A percentile compares a stretch with the other conserved stretches of the same genome.
These are phyloP conservation scores for Drosophila sp. DNA, from an alignment of 1,140 invertebrate genomes.

Conservation along the genomic window DNA sequence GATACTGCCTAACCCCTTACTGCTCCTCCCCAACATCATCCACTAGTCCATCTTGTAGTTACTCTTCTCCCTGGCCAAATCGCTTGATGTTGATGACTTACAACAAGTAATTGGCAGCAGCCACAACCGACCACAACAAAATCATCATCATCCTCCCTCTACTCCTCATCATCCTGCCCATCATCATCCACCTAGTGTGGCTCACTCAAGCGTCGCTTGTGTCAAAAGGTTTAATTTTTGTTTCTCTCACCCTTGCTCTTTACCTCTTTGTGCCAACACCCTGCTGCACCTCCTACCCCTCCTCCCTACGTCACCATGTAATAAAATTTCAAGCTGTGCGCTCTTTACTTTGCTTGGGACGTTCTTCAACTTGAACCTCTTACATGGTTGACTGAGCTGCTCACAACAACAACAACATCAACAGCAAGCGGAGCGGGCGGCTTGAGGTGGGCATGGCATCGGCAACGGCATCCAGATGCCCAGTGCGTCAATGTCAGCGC, in stretches of 20 bases:
- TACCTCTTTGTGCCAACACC: constrained; percentile 19
- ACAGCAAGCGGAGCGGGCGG: not conserved
- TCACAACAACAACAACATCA: constrained; percentile 31
- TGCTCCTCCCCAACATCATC: constrained; percentile 1
- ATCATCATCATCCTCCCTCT: constrained; percentile 38
- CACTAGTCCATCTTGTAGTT: constrained; percentile 26
- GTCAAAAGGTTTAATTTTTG: constrained; percentile 80
- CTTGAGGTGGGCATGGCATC: not conserved
- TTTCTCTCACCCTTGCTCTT: constrained; percentile 25
- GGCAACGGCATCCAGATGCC: constrained; percentile 20
- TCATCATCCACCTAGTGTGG: constrained; percentile 32
- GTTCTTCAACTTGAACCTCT: constrained; percentile 71
- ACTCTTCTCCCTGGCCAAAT: constrained; percentile 69
- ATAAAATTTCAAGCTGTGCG: constrained; percentile 73
- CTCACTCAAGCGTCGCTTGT: constrained; percentile 71
- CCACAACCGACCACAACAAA: constrained; percentile 61
- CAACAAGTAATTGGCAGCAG: constrained; percentile 82
- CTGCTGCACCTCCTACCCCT: not conserved
- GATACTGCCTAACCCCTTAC: constrained; percentile 2
- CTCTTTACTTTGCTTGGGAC: constrained; percentile 43
- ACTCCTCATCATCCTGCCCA: constrained; percentile 52
- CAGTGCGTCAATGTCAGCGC: constrained; percentile 74
- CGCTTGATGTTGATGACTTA: constrained; percentile 82
- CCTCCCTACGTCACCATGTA: constrained; percentile 37
- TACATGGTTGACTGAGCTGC: constrained; percentile 64